Base-by-base conservation (phyloP, 1,140 invertebrate genomes). In the Drosophila watanabei region DNA sequence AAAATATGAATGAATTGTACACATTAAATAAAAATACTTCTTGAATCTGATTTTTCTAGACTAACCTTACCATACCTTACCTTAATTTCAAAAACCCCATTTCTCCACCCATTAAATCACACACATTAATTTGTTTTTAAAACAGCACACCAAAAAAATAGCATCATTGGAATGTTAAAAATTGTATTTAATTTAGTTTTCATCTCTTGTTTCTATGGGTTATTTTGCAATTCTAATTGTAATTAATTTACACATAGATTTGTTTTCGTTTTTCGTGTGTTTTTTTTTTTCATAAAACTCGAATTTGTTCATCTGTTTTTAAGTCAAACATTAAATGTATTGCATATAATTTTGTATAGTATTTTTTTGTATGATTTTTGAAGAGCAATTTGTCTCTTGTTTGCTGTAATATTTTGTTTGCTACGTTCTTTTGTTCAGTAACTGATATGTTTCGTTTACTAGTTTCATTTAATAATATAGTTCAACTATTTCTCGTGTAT, bases 71-170 rank as follows among this genome's bases (percentile, higher is more conserved):
- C 18, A 20, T 54, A 20, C 32, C 18, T 20, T 3, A 33, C 6
- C 30, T 33, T 35, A 14, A 54, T 24, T 24, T 4, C 18, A 14
- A 37, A 16, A 52, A n/a, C 0, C 14, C 41, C 37, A 2, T 32
- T 39, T 18, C 14, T 5, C 48, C 28, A 2, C 16, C 35, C 52
- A 68, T 52, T 59, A 76, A 79, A 79, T 9, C 54, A 58, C 28
- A 58, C 28, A n/a, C 18, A 33, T 24, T 9, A 10, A 32, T 70
- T 80, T 71, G 63, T 92, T 89, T 92, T 90, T 80, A 81, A 92
- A 92, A 92, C 89, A 78, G 79, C 89, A 92, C 89, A 87, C 88
- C 87, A 86, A 92, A 87, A 83, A 90, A 88, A 88, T 88, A 91
- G 65, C 76, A 89, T 88, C 89, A 92, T 83, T 92, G 84, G 89